Evolutionary conservation across 2,888 invertebrate genomes (phyloP), one percentile per base, ranked within the genome.

Genomic region (Dendrolimus houi): DNA sequence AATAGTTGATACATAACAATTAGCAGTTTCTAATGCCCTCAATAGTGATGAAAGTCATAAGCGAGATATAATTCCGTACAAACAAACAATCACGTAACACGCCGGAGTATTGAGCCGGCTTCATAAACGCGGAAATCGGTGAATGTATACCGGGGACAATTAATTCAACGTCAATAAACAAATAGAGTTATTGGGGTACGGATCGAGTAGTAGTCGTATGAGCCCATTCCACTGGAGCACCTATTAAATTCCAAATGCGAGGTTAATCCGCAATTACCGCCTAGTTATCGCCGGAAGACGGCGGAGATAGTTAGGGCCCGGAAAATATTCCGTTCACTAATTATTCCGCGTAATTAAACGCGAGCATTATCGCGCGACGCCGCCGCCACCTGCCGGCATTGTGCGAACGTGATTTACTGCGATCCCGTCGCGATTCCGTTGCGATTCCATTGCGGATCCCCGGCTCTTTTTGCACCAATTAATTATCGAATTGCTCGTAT

Each of bases 311-410:
- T 88, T 89, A 88, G 89, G 85, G 85, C 87, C 85, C 87, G 88
- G 89, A 89, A 90, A 87, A 88, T 88, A 88, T 90, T 89, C 89
- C 89, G 87, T 87, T 87, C 88, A 86, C 87, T 91, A 91, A 91
- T 91, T 91, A 91, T 91, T 91, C 91, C 90, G 83, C 86, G 91
- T 89, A 91, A 91, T 91, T 91, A 90, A 90, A 88, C 90, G 85
- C 84, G 81, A 72, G 86, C 82, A 89, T 89, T 88, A 89, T 87
- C 87, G 85, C 77, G 82, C 84, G 83, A 77, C 84, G 87, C 86
- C 85, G 85, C 77, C 85, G 86, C 88, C 89, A 90, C 88, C 88
- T 90, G 89, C 77, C 81, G 81, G 83, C 88, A 86, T 90, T 90
- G 90, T 90, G 87, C 80, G 80, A 73, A 65, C 73, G 81, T 90